phyloP scores from a whole-genome alignment of 2,113 vertebrate species.

The Calonectris borealis region DNA sequence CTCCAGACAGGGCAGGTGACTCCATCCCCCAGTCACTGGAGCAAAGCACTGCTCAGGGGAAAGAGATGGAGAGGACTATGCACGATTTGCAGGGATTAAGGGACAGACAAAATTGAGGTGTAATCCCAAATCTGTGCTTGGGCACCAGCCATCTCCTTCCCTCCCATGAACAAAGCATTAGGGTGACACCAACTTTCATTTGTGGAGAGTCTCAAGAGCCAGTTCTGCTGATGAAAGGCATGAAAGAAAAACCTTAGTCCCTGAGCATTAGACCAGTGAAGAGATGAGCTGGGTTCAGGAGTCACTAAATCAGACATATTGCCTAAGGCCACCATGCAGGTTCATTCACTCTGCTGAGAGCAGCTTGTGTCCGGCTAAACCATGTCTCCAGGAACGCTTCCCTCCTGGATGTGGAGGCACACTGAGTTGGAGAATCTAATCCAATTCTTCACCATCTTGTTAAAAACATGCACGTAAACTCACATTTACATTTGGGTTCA shows the following conservation, averaged over 20 bases:
- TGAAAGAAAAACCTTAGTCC: neutral
- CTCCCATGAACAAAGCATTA: neutral
- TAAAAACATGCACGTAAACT: neutral
- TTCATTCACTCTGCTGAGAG: neutral
- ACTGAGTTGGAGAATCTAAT: neutral
- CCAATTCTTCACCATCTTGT: neutral
- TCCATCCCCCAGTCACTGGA: neutral
- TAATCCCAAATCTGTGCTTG: neutral
- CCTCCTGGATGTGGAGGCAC: neutral
- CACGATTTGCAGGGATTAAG: neutral
- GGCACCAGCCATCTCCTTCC: neutral
- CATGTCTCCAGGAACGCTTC: accelerated
- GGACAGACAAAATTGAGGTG: neutral
- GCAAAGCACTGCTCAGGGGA: neutral
- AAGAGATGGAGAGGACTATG: neutral
- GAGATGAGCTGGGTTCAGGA: neutral
- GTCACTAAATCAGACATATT: neutral
- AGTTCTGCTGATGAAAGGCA: neutral
- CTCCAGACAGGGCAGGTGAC: neutral
- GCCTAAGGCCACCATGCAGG: neutral
- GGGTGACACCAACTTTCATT: neutral
- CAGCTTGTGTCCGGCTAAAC: neutral
- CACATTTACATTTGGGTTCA: neutral
- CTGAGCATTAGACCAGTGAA: neutral
- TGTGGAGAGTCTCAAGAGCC: neutral